Evolutionary conservation across 2,888 invertebrate species (phyloP), one percentile per base, ranked within the genome.

Genomic region (Crematogaster levior): DNA sequence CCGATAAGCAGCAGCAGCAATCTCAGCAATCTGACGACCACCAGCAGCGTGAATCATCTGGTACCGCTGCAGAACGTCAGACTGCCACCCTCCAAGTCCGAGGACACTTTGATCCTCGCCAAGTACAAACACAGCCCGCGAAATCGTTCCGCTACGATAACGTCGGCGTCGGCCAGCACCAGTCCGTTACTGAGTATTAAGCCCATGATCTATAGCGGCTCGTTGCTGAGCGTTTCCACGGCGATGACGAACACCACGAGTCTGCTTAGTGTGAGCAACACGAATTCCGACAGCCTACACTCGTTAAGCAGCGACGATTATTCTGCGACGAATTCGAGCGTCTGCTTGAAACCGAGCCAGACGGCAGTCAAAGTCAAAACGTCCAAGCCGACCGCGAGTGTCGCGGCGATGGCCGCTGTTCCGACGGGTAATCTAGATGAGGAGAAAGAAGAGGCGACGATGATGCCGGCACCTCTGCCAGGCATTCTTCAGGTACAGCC

Each of bases 71-170:
- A 86, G 77, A 89, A 90, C 53, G 92, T 94, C 30, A 95, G 97
- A 46, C 94, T 97, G 70, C 97, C 97, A 5, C 97, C 97, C 0
- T 97, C 97, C 0, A 96, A 97, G 68, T 98, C 97, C 85, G 98
- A 98, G 92, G 98, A 98, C 91, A 97, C 97, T 0, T 94, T 98
- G 7, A 95, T 96, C 0, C 94, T 95, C 93, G 95, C 88, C 92
- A 95, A 94, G 81, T 93, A 94, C 88, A 93, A 93, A 58, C 92
- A 94, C 81, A 91, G 92, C 0, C 96, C 96, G 66, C 95, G 95
- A 60, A 94, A 94, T 73, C 95, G 96, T 84, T 95, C 96, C 3
- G 96, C 96, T 86, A 96, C 96, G 68, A 95, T 96, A 85, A 95
- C 96, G 0, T 97, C 95, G 91, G 95, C 95, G 77, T 97, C 96